Evolutionary conservation across 23 tunicate species (phyloP).

Genomic region (Ascidia mentula): DNA sequence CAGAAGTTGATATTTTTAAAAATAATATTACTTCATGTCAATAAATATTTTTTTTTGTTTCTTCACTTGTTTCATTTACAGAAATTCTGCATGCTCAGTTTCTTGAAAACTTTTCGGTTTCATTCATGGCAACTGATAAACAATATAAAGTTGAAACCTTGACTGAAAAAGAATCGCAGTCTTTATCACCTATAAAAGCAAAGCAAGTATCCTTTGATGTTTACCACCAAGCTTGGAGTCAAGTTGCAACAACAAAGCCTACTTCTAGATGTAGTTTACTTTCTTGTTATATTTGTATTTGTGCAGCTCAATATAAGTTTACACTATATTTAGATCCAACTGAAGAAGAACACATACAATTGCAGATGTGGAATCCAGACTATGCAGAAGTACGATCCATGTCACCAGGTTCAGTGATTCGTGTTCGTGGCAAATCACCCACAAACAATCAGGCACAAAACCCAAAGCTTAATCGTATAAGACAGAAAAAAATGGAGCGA

Average conservation of each 20-base stretch:
- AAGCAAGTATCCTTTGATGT: constrained; percentile 87
- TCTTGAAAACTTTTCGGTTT: constrained; percentile 15
- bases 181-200: constrained; percentile 12
- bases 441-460: constrained; percentile 9
- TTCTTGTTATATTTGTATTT: no score
- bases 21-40: background rate
- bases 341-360: constrained; percentile 6
- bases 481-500: constrained; percentile 77
- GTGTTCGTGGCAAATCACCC: constrained; percentile 19
- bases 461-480: constrained; percentile 42
- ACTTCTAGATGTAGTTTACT: constrained; percentile 18
- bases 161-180: background rate
- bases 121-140: background rate
- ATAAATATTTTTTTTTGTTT: background rate
- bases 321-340: background rate
- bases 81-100: constrained; percentile 26
- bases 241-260: constrained; percentile 73
- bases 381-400: constrained; percentile 35
- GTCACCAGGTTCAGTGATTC: constrained; percentile 42
- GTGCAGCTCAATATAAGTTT: background rate
- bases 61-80: background rate
- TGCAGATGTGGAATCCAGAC: constrained; percentile 61
- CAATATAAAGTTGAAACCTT: constrained; percentile 1
- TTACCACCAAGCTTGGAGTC: constrained; percentile 68
- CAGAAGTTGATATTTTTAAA: background rate